Evolutionary conservation across 2,113 vertebrate species (phyloP).

Genomic region (Carlito syrichta): DNA sequence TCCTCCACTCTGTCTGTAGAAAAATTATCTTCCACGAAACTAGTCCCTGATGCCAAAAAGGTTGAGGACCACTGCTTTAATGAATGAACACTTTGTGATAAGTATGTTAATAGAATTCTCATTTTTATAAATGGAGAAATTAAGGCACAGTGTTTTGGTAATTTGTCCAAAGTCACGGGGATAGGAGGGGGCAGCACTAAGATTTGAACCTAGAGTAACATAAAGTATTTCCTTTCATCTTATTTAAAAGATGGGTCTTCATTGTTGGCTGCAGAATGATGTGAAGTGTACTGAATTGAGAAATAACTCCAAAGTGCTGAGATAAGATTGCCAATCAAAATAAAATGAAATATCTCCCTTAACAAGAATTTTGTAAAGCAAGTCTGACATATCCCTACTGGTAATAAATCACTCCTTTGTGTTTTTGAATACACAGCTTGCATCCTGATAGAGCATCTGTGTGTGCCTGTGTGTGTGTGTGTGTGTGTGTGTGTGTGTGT

Average conservation of each 20-base stretch:
- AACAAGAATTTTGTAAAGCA: background rate
- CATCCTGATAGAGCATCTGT: background rate
- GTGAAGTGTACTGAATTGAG: background rate
- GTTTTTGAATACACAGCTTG: background rate
- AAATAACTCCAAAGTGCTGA: slow-evolving; percentile 9
- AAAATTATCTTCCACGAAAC: too few species aligned
- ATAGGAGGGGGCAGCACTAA: background rate
- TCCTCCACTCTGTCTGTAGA: too few species aligned
- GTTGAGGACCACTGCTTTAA: too few species aligned
- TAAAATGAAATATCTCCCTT: background rate
- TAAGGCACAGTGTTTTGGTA: background rate
- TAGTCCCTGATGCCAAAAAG: too few species aligned
- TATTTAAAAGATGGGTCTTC: background rate
- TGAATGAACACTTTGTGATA: too few species aligned
- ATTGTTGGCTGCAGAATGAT: background rate
- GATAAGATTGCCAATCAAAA: slow-evolving; percentile 30
- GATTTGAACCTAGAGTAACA: background rate
- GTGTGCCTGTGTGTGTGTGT: background rate
- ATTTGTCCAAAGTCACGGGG: background rate
- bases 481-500: background rate
- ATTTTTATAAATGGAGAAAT: background rate
- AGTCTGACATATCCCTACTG: background rate
- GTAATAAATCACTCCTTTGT: background rate
- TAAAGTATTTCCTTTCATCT: background rate
- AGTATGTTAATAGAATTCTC: background rate